These are phyloP conservation scores for Sitophilus oryzae DNA, from an alignment of 1,140 invertebrate species.

Conservation along the genomic window DNA sequence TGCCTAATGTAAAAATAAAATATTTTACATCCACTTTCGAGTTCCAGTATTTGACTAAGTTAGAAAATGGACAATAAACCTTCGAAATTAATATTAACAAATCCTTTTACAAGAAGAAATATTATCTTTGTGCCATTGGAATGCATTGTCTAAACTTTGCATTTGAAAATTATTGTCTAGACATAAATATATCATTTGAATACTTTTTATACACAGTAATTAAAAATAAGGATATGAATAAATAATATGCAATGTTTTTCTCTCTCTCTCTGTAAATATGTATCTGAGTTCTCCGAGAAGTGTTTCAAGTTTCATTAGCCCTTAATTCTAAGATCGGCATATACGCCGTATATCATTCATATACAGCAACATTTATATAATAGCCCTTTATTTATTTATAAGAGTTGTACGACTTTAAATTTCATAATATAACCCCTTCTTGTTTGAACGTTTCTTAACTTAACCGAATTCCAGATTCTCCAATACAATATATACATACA, in stretches of 20 bases:
- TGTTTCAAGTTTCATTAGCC: too few relatives aligned
- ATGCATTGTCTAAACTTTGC: constrained; percentile 9
- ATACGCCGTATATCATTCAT: too few relatives aligned
- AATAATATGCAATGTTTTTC: constrained; percentile 8
- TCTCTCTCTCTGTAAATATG: constrained; percentile 1
- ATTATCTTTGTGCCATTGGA: constrained; percentile 8
- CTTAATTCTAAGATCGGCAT: too few relatives aligned
- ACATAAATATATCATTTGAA: constrained; percentile 14
- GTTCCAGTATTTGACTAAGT: not conserved
- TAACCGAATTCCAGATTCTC: too few relatives aligned
- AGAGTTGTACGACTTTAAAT: too few relatives aligned
- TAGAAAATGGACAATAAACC: not conserved
- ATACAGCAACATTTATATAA: too few relatives aligned
- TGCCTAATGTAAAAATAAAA: too few relatives aligned
- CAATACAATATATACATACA: too few relatives aligned
- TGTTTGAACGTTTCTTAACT: too few relatives aligned
- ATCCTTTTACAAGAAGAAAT: not conserved
- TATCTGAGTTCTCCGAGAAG: not conserved
- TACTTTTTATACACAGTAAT: constrained; percentile 8
- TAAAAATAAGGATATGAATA: constrained; percentile 13
- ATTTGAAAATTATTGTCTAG: constrained; percentile 11
- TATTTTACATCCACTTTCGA: too few relatives aligned
- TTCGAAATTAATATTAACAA: not conserved
- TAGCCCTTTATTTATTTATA: too few relatives aligned
- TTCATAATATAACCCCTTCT: too few relatives aligned